Evolutionary conservation across 2,797 vertebrate species (phyloP).

Genomic region (Urocyon cinereoargenteus): DNA sequence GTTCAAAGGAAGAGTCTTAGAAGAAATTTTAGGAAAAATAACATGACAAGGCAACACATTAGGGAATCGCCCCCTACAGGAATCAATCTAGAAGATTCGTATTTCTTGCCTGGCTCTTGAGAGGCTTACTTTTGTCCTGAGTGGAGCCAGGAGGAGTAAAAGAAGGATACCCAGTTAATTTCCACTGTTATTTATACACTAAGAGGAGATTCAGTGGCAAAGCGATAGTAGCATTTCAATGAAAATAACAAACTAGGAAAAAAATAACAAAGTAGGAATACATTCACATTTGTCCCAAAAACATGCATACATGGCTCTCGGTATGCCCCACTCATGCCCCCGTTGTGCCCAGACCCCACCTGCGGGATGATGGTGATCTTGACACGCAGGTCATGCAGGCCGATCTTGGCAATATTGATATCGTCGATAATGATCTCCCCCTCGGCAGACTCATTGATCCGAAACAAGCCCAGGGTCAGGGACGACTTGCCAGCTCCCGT

Average conservation of each 20-base stretch:
- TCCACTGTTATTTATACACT: background rate
- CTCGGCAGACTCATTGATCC: slow-evolving; percentile 94
- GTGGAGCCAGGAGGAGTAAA: background rate
- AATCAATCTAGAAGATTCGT: background rate
- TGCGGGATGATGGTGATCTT: slow-evolving; percentile 98
- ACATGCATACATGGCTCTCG: accelerated
- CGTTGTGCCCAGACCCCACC: slow-evolving; percentile 77
- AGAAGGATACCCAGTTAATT: background rate
- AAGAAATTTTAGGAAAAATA: background rate
- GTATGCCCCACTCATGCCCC: accelerated
- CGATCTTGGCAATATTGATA: slow-evolving; percentile 93
- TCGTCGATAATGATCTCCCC: slow-evolving; percentile 95
- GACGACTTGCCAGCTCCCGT: slow-evolving; percentile 98
- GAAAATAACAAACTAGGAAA: background rate
- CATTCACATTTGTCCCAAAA: background rate
- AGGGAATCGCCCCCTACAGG: background rate
- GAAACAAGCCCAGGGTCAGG: slow-evolving; percentile 95
- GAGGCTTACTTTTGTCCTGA: background rate
- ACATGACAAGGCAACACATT: background rate
- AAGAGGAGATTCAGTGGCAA: background rate
- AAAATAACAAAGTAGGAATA: background rate
- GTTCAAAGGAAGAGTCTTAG: background rate
- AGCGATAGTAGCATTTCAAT: background rate
- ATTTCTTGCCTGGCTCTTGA: background rate
- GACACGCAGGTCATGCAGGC: slow-evolving; percentile 95